Evolutionary conservation across 2,888 invertebrate species (phyloP), one percentile per base, ranked within the genome.

Genomic region (Taenaris catops): DNA sequence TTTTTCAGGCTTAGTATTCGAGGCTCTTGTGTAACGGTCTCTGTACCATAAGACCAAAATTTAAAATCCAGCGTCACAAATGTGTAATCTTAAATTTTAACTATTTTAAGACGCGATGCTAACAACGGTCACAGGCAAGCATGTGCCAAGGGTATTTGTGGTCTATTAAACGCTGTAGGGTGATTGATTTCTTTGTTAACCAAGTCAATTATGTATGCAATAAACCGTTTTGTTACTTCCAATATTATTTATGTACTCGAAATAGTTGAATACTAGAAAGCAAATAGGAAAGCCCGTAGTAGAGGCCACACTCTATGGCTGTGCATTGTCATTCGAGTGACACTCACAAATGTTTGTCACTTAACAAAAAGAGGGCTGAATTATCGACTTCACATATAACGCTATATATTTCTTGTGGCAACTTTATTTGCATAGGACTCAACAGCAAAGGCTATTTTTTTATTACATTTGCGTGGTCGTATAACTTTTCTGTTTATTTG

Each of bases 311-410:
- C 60, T 59, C 53, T 48, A 53, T 67, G 55, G 58, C 10, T 63
- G n/a, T n/a, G 67, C 59, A 66, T 73, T 72, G 73, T 74, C 65
- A 57, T 52, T 68, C 59, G 64, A 71, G 65, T 68, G 69, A 73
- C 68, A 67, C 72, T 73, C 68, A 62, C 67, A 70, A 70, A 68
- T 74, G 71, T 76, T 75, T 74, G 65, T 64, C 71, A 68, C 70
- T 75, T 61, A 57, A 63, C 63, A 57, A 66, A 68, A 63, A 48
- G 46, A 46, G 47, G 43, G 46, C 49, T 55, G 48, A 49, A 44
- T 47, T 51, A 48, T 46, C 41, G 41, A 45, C 48, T 53, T 48
- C 49, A 47, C 44, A 41, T 41, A 43, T 49, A 51, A 49, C 31
- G 23, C 41, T 41, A 33, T 38, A 38, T 40, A 38, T 25, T 32